Evolutionary conservation across 2,888 invertebrate species (phyloP).

Genomic region (Lathronympha strigana): DNA sequence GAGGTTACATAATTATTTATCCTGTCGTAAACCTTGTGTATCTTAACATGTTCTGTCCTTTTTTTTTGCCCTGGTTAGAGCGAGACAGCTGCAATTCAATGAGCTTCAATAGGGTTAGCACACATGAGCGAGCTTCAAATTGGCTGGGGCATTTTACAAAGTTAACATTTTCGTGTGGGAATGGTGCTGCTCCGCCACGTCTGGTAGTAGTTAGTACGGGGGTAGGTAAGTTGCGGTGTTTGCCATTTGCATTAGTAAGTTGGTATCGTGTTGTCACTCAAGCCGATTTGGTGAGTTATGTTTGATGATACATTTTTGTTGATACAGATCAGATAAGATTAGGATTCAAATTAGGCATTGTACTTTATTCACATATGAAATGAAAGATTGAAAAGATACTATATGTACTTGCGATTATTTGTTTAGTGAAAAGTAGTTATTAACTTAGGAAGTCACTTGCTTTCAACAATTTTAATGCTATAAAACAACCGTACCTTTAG

Average conservation of each 20-base stretch:
- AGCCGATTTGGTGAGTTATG: slow-evolving; percentile 10
- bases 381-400: background rate
- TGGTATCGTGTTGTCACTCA: slow-evolving; percentile 9
- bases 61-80: background rate
- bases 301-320: slow-evolving; percentile 22
- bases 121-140: slow-evolving; percentile 23
- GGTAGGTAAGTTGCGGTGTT: background rate
- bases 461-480: too few relatives aligned
- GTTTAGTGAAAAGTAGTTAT: too few relatives aligned
- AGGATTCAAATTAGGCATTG: background rate
- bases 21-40: slow-evolving; percentile 18
- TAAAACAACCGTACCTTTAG: too few relatives aligned
- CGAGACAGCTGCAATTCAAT: slow-evolving; percentile 13
- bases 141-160: slow-evolving; percentile 10
- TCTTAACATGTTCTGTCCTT: slow-evolving; percentile 2
- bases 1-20: slow-evolving; percentile 17
- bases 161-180: background rate
- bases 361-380: background rate
- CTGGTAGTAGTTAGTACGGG: background rate
- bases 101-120: slow-evolving; percentile 8
- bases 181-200: too few relatives aligned
- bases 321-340: background rate
- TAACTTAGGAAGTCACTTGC: too few relatives aligned
- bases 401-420: too few relatives aligned
- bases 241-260: background rate